These are phyloP conservation scores for Ceratina calcarata DNA, from an alignment of 1,140 invertebrate species.

Conservation along the genomic window DNA sequence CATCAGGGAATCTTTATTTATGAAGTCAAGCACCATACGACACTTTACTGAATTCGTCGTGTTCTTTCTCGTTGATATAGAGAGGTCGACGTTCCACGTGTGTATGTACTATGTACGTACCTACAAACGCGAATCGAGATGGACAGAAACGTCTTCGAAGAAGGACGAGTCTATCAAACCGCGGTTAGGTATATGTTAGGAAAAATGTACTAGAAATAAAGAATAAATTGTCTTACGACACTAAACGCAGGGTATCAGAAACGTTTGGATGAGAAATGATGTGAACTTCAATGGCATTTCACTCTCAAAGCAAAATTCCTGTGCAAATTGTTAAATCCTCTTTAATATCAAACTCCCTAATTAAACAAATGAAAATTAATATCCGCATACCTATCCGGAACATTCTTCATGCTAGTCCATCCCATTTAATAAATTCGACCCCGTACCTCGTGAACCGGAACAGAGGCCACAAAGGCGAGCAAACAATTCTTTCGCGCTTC, in stretches of 20 bases:
- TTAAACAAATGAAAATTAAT: slow-evolving; percentile 27
- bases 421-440: neutral
- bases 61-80: slow-evolving; percentile 40
- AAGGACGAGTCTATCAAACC: slow-evolving; percentile 12
- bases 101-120: neutral
- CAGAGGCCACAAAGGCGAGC: slow-evolving; percentile 5
- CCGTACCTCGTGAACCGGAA: neutral
- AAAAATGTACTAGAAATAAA: neutral
- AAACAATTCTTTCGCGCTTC: slow-evolving; percentile 19
- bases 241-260: neutral
- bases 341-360: neutral
- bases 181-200: neutral
- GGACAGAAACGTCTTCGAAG: neutral
- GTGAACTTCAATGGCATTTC: neutral
- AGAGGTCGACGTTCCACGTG: neutral
- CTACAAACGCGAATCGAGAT: neutral
- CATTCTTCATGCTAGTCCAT: too few species aligned
- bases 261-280: neutral
- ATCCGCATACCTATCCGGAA: neutral
- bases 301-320: neutral
- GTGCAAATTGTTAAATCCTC: neutral
- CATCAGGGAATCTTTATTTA: slow-evolving; percentile 63
- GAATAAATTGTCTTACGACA: neutral
- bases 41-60: slow-evolving; percentile 53
- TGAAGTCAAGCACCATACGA: slow-evolving; percentile 56